Percentiles rank a stretch among this genome's conserved stretches.
Evolutionary conservation across 2,797 vertebrate species (phyloP).

Genomic region (Manis pentadactyla): DNA sequence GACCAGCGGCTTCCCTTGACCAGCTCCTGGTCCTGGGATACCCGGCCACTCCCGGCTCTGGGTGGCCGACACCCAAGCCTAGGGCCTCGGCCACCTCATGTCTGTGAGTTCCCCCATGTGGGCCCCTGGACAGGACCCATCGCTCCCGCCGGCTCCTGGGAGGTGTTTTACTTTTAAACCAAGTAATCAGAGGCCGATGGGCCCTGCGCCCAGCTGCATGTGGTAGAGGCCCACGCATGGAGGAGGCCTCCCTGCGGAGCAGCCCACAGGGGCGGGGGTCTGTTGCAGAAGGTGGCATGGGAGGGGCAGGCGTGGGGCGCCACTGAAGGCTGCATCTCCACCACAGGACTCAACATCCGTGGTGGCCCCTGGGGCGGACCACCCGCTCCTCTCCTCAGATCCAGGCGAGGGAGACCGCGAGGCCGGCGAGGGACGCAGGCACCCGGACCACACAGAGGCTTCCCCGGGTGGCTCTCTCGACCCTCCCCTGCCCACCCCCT

Average conservation of each 20-base stretch:
- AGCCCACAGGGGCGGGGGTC: accelerated
- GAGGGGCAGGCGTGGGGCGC: not conserved
- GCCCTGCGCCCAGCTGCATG: not conserved
- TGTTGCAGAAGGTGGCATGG: not conserved
- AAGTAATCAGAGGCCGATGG: not conserved
- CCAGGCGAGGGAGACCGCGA: not conserved
- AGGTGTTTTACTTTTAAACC: accelerated
- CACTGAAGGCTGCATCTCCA: accelerated
- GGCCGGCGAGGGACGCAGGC: accelerated
- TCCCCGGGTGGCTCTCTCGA: too few relatives aligned
- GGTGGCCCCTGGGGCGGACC: accelerated
- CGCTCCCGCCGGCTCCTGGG: not conserved
- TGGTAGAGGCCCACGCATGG: not conserved
- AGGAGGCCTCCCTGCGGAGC: not conserved
- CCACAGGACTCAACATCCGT: not conserved
- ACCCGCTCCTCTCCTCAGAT: not conserved
- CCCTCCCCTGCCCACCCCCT: too few relatives aligned
- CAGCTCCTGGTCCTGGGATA: not conserved
- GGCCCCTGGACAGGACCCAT: too few relatives aligned
- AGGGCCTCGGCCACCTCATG: accelerated
- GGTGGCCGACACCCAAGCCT: not conserved
- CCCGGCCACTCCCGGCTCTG: not conserved
- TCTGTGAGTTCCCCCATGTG: not conserved
- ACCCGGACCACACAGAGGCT: too few relatives aligned
- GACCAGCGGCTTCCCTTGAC: not conserved